Base-by-base conservation (phyloP, 1,140 invertebrate genomes). In the Anoplolepis gracilipes region DNA sequence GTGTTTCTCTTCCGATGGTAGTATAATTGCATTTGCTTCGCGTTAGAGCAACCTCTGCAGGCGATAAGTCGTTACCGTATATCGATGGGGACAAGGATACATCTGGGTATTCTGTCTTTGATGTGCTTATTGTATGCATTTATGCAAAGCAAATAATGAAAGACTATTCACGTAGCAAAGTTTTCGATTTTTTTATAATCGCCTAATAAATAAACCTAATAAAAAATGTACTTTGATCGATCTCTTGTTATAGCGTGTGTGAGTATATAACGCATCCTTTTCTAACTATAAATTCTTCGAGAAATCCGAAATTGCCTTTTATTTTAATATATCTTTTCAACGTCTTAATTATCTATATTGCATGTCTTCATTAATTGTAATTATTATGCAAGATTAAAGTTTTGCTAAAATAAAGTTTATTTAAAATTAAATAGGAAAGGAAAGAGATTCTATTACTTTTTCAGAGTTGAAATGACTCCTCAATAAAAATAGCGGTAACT, bases 21-120 rank as follows among this genome's bases (percentile, higher is more conserved):
- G n/a, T 64, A 62, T 86, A 84, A 86, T 86, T 86, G 53, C 49
- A 73, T 84, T 86, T 86, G 30, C 79, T 67, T 33, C 11, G 53
- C 30, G 49, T 59, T 49, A 64, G 76, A 64, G 22, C 72, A 64
- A 46, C 70, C 30, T 75, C 42, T 65, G 72, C 16, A 64, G 59
- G 81, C 30, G 42, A 84, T 84, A 77, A 84, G 72, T 84, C 59
- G 57, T 84, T 84, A 84, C 36, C 39, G 61, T 33, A 25, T 65
- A 33, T 57, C 13, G 36, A n/a, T 30, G 30, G 28, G 28, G 13
- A 13, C 30, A 36, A 77, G 33, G 8, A 7, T 6, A 11, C 33
- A 72, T 22, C 5, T 53, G 61, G 61, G 33, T 10, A 25, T 55
- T 46, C 59, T 33, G 16, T 7, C 46, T 16, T 19, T 28, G 57